These are phyloP conservation scores for Manacus vitellinus DNA, from an alignment of 2,113 vertebrate species.

Conservation along the genomic window DNA sequence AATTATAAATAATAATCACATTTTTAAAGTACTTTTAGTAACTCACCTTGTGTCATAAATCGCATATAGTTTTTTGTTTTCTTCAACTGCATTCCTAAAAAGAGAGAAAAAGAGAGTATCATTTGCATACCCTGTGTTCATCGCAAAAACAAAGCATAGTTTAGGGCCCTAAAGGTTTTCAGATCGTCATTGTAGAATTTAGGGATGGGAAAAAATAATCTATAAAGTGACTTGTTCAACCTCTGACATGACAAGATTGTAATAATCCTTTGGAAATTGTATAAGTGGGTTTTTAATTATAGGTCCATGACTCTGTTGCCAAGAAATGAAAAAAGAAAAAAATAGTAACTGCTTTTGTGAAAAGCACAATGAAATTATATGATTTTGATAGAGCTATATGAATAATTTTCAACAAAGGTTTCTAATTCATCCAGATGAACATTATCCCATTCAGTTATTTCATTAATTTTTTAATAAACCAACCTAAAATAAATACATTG, in stretches of 20 bases:
- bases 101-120: slow-evolving; percentile 61
- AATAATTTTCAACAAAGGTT: background rate
- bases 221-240: slow-evolving; percentile 31
- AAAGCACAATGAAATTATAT: background rate
- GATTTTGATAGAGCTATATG: background rate
- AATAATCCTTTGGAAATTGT: slow-evolving; percentile 29
- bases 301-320: slow-evolving; percentile 23
- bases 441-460: background rate
- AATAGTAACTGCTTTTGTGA: slow-evolving; percentile 15
- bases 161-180: background rate
- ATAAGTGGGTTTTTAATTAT: slow-evolving; percentile 52
- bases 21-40: background rate
- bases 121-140: background rate
- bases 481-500: background rate
- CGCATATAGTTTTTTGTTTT: slow-evolving; percentile 90
- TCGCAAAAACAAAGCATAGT: background rate
- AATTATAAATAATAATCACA: background rate
- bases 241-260: slow-evolving; percentile 15
- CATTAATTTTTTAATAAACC: background rate
- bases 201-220: background rate
- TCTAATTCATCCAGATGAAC: background rate
- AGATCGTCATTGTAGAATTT: background rate
- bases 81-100: slow-evolving; percentile 91
- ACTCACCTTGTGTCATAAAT: slow-evolving; percentile 94
- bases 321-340: slow-evolving; percentile 38